A percentile compares a stretch with the other conserved stretches of the same genome.
These are phyloP conservation scores for Cyclargus thomasi DNA, from an alignment of 1,140 invertebrate species.

Conservation along the genomic window DNA sequence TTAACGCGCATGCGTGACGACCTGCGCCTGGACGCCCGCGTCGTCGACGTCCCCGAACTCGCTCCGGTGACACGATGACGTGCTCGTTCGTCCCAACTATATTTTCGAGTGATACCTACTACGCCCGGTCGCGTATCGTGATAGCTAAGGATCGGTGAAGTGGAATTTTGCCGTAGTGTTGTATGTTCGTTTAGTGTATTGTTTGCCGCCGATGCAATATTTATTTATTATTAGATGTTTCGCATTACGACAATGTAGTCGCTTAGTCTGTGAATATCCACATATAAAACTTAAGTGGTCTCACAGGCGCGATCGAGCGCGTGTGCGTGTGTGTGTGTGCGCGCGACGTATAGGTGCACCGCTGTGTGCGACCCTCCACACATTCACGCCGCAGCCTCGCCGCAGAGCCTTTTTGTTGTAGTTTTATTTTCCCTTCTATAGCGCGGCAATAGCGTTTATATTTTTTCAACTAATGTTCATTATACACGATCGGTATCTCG, in stretches of 20 bases:
- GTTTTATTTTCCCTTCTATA: slow-evolving; percentile 66
- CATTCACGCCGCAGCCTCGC: slow-evolving; percentile 48
- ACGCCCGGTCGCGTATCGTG: slow-evolving; percentile 11
- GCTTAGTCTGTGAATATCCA: slow-evolving; percentile 24
- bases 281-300: slow-evolving; percentile 29
- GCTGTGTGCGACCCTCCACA: slow-evolving; percentile 50
- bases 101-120: slow-evolving; percentile 22
- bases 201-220: slow-evolving; percentile 18
- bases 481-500: neutral
- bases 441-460: slow-evolving; percentile 36
- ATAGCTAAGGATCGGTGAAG: slow-evolving; percentile 7
- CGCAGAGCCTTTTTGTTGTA: slow-evolving; percentile 67
- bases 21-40: slow-evolving; percentile 59
- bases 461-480: slow-evolving; percentile 19
- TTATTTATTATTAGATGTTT: slow-evolving; percentile 14
- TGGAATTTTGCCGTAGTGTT: slow-evolving; percentile 13
- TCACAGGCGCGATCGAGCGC: slow-evolving; percentile 35
- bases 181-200: slow-evolving; percentile 16
- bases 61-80: slow-evolving; percentile 58
- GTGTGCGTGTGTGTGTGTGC: slow-evolving; percentile 52
- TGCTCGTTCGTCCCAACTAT: slow-evolving; percentile 48
- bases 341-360: slow-evolving; percentile 49
- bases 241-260: slow-evolving; percentile 22
- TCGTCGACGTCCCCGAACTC: slow-evolving; percentile 61
- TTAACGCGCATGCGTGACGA: slow-evolving; percentile 66